Evolutionary conservation across 2,797 vertebrate species (phyloP).

Genomic region (Nannoperca australis): DNA sequence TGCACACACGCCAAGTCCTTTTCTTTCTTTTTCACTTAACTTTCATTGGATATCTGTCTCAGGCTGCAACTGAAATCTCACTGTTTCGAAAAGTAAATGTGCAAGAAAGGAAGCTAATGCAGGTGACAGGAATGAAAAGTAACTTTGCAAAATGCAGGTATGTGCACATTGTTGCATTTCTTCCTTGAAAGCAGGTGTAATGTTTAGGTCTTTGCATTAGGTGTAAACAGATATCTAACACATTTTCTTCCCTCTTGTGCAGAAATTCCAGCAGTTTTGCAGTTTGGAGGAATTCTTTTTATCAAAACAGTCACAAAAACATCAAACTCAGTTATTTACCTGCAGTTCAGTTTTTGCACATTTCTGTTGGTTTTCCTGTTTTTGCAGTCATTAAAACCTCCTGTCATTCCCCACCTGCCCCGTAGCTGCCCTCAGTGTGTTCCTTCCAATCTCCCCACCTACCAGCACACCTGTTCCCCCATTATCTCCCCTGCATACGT

Average conservation of each 20-base stretch:
- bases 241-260: background rate
- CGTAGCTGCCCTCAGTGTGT: background rate
- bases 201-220: background rate
- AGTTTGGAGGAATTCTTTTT: background rate
- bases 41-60: conserved; percentile 1
- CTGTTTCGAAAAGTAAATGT: conserved; percentile 8
- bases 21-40: conserved; percentile 7
- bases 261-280: background rate
- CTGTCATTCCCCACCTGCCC: background rate
- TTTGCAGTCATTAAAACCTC: background rate
- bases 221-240: background rate
- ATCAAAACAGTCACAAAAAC: background rate
- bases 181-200: background rate
- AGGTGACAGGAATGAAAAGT: background rate
- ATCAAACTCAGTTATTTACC: background rate
- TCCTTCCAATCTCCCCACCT: background rate
- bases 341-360: background rate
- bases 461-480: background rate
- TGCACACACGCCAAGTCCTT: background rate
- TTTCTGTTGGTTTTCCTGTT: no score
- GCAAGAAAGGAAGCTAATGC: background rate
- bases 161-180: background rate
- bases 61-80: background rate
- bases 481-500: background rate
- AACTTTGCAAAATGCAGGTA: background rate